These are phyloP conservation scores for Anthopleura sola DNA, from an alignment of 64 coral and sea anemone species.

Conservation along the genomic window DNA sequence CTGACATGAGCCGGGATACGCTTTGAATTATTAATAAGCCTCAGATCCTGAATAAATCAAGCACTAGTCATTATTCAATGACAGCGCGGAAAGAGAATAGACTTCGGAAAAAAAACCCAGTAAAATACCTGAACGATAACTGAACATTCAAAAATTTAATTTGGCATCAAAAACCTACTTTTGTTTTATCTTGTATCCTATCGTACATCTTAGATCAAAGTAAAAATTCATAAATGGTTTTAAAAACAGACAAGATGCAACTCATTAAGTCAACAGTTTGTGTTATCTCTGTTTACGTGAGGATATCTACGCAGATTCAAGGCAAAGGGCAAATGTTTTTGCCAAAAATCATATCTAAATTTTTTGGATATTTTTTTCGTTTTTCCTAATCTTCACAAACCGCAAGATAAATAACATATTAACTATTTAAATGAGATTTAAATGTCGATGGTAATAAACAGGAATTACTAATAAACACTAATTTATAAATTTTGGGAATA, in stretches of 20 bases:
- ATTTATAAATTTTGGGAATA: too few species aligned
- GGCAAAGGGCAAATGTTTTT: neutral
- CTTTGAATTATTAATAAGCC: slow-evolving; percentile 1
- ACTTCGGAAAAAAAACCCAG: neutral
- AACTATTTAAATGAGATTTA: neutral
- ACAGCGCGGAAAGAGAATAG: neutral
- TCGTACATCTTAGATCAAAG: neutral
- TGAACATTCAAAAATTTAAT: neutral
- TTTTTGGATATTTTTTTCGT: neutral
- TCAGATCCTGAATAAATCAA: neutral
- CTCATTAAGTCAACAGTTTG: neutral
- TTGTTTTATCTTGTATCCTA: neutral
- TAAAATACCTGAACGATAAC: neutral
- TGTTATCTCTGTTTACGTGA: neutral
- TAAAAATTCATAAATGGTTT: neutral
- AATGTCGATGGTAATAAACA: neutral
- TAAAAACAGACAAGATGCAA: neutral
- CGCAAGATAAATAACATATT: neutral
- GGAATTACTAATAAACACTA: neutral
- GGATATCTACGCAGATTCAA: neutral
- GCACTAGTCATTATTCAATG: neutral
- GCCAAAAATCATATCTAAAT: neutral
- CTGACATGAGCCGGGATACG: neutral
- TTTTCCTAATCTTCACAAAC: neutral
- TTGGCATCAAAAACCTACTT: neutral